phyloP scores from a whole-genome alignment of 2,797 vertebrate species.

The Varecia variegata region DNA sequence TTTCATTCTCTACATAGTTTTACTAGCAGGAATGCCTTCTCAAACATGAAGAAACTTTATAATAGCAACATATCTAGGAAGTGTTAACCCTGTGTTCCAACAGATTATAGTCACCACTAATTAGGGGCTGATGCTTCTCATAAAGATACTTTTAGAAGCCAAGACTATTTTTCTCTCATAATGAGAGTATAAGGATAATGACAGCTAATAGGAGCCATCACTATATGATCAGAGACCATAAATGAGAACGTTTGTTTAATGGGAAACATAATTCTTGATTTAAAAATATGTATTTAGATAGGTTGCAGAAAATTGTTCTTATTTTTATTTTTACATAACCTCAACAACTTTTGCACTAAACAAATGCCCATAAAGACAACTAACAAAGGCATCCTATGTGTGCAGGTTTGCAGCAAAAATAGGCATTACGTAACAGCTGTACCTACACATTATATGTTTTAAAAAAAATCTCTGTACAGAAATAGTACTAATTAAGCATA shows the following conservation, averaged over 20 bases:
- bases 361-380: not conserved
- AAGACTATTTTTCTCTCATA: conserved; percentile 61
- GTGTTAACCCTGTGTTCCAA: conserved; percentile 71
- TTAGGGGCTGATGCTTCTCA: conserved; percentile 71
- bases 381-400: not conserved
- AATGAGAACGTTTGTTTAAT: conserved; percentile 43
- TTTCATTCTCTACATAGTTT: conserved; percentile 80
- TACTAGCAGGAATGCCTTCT: conserved; percentile 62
- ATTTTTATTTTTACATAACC: conserved; percentile 9
- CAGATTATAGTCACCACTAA: conserved; percentile 73
- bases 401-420: conserved; percentile 33
- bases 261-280: conserved; percentile 42
- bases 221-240: conserved; percentile 13
- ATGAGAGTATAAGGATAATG: conserved; percentile 55
- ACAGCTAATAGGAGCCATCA: conserved; percentile 54
- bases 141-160: conserved; percentile 55
- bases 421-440: not conserved
- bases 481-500: conserved; percentile 66
- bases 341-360: not conserved
- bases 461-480: not conserved
- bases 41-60: conserved; percentile 68
- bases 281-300: conserved; percentile 46
- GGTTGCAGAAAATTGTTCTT: not conserved
- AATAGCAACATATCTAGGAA: conserved; percentile 69
- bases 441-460: not conserved